Evolutionary conservation across 2,797 vertebrate genomes (phyloP), one percentile per base, ranked within the genome.

Genomic region (Sphenodon punctatus): DNA sequence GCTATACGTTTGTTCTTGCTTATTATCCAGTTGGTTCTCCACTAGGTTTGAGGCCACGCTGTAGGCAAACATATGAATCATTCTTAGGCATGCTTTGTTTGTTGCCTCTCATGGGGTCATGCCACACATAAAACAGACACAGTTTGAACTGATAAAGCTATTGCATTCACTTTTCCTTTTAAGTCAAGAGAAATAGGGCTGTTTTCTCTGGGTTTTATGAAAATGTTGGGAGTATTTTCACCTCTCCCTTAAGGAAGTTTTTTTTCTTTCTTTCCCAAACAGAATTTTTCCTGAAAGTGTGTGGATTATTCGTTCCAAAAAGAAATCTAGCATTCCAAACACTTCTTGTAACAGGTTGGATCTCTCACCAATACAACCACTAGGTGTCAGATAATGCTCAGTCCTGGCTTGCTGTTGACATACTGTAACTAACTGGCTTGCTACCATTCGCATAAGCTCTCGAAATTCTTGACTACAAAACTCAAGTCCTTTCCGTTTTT

Each of bases 1-100:
- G 23, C 20, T 49, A 0, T 0, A 0, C 1, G 42, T 56, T 27
- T 72, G 32, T 43, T 16, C 1, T 3, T 4, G 13, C 6, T 8
- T 1, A 5, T 12, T 46, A 20, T 1, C n/a, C n/a, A n/a, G 45
- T 25, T 2, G 1, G 34, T 17, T 36, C 0, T 0, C 12, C 15
- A 51, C 27, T 32, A 65, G 10, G 4, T 11, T 41, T 2, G 6
- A 45, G 22, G 17, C 2, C 20, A 3, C 10, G 17, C 49, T n/a
- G 10, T 58, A 23, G 34, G 20, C 36, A 36, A 36, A 32, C 17
- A 34, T 3, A 0, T 10, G 0, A 53, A 30, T 17, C 16, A 0
- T 46, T 4, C 0, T 22, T 42, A 65, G 4, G 0, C 2, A 1
- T 43, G 19, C 49, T 17, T 15, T 17, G 51, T 53, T 8, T 45